Evolutionary conservation across 2,113 vertebrate species (phyloP).

Genomic region (Seriola dumerili): DNA sequence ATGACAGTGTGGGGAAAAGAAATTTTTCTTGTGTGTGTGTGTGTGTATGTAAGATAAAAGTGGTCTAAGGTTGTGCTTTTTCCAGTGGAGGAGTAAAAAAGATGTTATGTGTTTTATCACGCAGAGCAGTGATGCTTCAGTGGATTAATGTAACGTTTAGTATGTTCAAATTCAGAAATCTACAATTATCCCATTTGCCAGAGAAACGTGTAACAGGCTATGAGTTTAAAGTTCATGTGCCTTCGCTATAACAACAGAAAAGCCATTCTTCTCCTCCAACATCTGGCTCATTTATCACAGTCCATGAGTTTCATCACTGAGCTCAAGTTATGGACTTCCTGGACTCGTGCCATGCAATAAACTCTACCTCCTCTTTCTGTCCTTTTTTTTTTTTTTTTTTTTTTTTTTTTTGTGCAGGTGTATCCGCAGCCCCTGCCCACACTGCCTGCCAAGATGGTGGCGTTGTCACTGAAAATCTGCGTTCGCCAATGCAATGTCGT

Average conservation of each 20-base stretch:
- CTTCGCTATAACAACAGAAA: background rate
- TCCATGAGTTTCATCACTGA: constrained; percentile 12
- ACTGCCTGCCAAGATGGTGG: constrained; percentile 89
- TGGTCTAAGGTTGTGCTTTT: background rate
- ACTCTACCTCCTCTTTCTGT: background rate
- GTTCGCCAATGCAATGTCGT: constrained; percentile 98
- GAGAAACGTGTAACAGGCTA: background rate
- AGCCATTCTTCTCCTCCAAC: background rate
- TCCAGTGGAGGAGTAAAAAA: background rate
- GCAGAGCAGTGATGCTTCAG: background rate
- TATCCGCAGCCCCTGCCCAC: constrained; percentile 47
- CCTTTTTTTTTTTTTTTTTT: background rate
- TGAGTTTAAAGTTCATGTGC: background rate
- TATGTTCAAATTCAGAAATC: background rate
- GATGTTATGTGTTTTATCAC: constrained; percentile 18
- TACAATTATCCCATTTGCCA: background rate
- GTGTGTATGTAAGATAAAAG: background rate
- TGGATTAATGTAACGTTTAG: background rate
- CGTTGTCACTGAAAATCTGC: constrained; percentile 96
- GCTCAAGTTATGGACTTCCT: background rate
- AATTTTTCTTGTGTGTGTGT: constrained; percentile 1
- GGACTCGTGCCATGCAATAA: background rate
- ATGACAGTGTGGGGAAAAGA: background rate
- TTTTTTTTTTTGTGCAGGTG: constrained; percentile 53
- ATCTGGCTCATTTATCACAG: constrained; percentile 33